Evolutionary conservation across 2,797 vertebrate species (phyloP).

Genomic region (Crax fasciolata): DNA sequence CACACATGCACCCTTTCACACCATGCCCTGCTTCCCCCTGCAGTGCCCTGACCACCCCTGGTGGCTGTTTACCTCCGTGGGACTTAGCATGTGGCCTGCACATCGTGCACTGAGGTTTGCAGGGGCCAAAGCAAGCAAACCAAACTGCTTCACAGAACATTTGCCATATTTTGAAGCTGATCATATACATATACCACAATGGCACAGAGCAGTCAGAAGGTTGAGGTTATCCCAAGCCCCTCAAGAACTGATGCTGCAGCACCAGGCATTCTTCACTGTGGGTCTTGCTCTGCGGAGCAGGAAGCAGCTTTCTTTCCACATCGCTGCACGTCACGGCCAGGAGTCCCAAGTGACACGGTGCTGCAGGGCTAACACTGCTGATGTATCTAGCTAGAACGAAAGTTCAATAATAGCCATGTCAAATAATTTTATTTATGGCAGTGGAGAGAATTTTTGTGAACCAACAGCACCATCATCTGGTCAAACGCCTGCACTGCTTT

Average conservation of each 20-base stretch:
- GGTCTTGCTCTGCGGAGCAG: background rate
- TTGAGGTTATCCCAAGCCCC: background rate
- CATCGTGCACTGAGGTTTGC: background rate
- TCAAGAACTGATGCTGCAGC: background rate
- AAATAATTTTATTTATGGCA: background rate
- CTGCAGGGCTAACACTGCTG: conserved; percentile 32
- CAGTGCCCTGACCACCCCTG: accelerated
- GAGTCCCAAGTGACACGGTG: background rate
- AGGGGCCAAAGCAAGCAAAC: background rate
- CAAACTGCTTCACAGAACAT: background rate
- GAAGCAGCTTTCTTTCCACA: conserved; percentile 8
- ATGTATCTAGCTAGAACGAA: background rate
- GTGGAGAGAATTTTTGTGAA: background rate
- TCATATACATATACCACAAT: accelerated
- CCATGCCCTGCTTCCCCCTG: accelerated
- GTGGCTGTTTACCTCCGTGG: background rate
- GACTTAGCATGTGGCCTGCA: no score
- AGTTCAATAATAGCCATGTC: background rate
- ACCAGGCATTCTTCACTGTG: background rate
- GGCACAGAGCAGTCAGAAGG: background rate
- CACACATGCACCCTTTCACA: background rate
- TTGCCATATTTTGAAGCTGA: background rate
- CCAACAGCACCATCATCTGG: conserved; percentile 82
- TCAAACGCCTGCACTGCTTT: background rate
- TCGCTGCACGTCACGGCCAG: background rate